These are phyloP conservation scores for Polymixis lichenea DNA, from an alignment of 2,888 invertebrate species.

Conservation along the genomic window DNA sequence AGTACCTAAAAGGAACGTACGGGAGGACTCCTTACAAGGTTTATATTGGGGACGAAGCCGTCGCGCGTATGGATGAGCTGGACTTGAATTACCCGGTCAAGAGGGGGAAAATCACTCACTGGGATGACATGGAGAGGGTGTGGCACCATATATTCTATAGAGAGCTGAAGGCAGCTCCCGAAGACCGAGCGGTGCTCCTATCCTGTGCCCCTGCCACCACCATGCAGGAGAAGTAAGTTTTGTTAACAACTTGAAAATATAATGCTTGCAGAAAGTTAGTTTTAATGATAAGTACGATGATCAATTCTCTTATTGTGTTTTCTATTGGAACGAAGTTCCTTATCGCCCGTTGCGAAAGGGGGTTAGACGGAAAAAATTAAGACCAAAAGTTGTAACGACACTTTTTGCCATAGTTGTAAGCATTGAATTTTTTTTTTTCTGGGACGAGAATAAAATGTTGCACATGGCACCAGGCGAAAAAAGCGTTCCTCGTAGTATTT, in stretches of 20 bases:
- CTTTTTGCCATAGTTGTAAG: too few relatives aligned
- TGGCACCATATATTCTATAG: slow-evolving; percentile 84
- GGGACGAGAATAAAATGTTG: too few relatives aligned
- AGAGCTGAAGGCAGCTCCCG: slow-evolving; percentile 84
- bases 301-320: too few relatives aligned
- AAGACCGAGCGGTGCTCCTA: slow-evolving; percentile 81
- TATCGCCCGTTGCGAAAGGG: too few relatives aligned
- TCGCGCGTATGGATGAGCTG: slow-evolving; percentile 70
- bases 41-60: slow-evolving; percentile 78
- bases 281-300: too few relatives aligned
- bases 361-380: too few relatives aligned
- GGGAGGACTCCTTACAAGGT: slow-evolving; percentile 73
- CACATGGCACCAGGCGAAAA: too few relatives aligned
- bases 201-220: slow-evolving; percentile 71
- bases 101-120: slow-evolving; percentile 79
- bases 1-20: too few relatives aligned
- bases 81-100: slow-evolving; percentile 77
- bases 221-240: slow-evolving; percentile 80
- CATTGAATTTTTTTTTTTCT: too few relatives aligned
- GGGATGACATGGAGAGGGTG: slow-evolving; percentile 86
- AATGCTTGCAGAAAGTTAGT: neutral
- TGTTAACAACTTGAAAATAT: neutral
- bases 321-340: too few relatives aligned
- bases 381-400: too few relatives aligned
- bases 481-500: too few relatives aligned